A percentile compares a stretch with the other conserved stretches of the same genome.
Evolutionary conservation across 2,113 vertebrate species (phyloP).

Genomic region (Dinomys branickii): DNA sequence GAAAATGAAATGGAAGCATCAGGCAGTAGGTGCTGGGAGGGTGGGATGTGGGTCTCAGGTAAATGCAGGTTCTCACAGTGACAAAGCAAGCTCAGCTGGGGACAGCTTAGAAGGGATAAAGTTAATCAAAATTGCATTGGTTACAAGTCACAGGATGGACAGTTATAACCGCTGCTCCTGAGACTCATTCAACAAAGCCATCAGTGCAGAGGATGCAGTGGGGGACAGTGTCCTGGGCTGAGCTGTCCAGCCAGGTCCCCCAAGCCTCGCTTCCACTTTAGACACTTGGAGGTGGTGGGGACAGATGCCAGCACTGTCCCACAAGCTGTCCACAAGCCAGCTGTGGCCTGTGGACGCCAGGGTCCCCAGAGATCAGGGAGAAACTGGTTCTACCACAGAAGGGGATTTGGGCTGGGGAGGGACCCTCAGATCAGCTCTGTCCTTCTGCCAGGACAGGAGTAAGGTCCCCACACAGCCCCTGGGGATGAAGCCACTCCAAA

Average conservation of each 20-base stretch:
- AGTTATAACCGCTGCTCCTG: accelerated
- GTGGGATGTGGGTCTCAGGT: neutral
- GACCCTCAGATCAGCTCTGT: accelerated
- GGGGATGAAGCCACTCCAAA: no score
- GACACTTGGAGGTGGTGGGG: neutral
- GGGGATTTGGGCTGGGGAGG: neutral
- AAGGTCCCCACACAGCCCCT: accelerated
- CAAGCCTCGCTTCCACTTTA: neutral
- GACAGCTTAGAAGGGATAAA: neutral
- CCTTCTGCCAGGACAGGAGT: neutral
- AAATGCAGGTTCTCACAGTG: accelerated
- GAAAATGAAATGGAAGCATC: neutral
- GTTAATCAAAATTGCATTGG: no score
- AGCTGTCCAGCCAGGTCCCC: neutral
- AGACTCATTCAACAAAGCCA: neutral
- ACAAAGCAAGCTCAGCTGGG: no score
- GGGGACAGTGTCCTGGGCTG: neutral
- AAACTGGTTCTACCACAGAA: neutral
- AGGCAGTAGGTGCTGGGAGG: neutral
- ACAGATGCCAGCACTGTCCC: neutral
- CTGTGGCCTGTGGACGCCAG: neutral
- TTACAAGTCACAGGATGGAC: no score
- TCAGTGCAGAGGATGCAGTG: neutral
- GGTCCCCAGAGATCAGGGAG: neutral
- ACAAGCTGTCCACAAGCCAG: neutral